Evolutionary conservation across 2,797 vertebrate genomes (phyloP), one percentile per base, ranked within the genome.

Genomic region (Protonibea diacanthus): DNA sequence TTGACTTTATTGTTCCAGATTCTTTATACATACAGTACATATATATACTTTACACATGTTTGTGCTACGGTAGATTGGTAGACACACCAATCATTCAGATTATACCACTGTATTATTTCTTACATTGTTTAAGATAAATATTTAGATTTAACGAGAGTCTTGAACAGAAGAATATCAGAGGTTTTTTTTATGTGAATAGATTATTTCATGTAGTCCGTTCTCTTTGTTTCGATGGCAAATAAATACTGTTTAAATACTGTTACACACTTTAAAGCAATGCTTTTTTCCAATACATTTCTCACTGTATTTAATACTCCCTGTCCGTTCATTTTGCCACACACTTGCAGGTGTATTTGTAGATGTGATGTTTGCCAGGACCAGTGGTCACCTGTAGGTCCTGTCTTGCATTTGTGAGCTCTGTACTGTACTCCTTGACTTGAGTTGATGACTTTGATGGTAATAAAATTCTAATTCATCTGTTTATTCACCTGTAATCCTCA

Each of bases 401-500:
- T 88, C 91, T 81, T 87, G 90, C 90, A 86, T 92, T 91, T 92
- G 91, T 93, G 91, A 93, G 85, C 90, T 92, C 81, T 92, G 88
- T 95, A 91, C 78, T 76, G 88, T 94, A 87, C 90, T 91, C 86
- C 74, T 92, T 90, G 82, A 94, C 87, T 85, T 85, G 82, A 94
- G 85, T 93, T 93, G 66, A 94, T 92, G 86, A 93, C 86, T 93
- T 94, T 93, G 87, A 93, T 93, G 91, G 89, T 94, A 95, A 92
- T 92, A 92, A 91, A 92, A 91, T 84, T 82, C 53, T 38, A 81
- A 69, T 81, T 88, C 59, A 90, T 91, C 82, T 66, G 63, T 91
- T 87, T 69, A 71, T 71, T 51, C 23, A 15, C 49, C 48, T 66
- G 67, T 62, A 20, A 53, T 52, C 38, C 38, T 64, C 47, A 66